A percentile compares a stretch with the other conserved stretches of the same genome.
Conservation (phyloP, 2,797 vertebrate species). For the Aeoliscus strigatus region DNA sequence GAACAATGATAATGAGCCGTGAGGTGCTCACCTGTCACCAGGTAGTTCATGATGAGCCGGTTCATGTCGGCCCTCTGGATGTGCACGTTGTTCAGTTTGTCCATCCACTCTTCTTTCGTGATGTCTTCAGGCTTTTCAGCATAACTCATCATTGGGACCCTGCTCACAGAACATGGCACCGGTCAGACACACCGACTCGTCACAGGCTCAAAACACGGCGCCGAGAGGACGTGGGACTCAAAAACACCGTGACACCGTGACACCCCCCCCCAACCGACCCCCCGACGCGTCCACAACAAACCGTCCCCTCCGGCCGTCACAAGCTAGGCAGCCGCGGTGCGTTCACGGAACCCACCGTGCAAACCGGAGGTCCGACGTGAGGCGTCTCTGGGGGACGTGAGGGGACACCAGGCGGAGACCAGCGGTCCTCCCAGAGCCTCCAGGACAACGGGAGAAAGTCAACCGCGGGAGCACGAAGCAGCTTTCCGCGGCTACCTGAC, state of each 20-base stretch:
- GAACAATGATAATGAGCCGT: too few species aligned
- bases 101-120: slow-evolving; percentile 98
- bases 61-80: slow-evolving; percentile 99
- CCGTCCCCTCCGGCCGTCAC: slow-evolving; percentile 34
- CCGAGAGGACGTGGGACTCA: too few species aligned
- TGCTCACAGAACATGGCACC: slow-evolving; percentile 30
- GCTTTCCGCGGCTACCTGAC: slow-evolving; percentile 53
- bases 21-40: slow-evolving; percentile 95
- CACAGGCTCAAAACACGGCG: too few species aligned
- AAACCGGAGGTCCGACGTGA: slow-evolving; percentile 37
- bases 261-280: too few species aligned
- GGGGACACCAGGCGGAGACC: slow-evolving; percentile 1
- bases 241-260: too few species aligned
- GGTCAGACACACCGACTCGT: too few species aligned
- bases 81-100: slow-evolving; percentile 96
- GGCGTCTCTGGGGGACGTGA: slow-evolving; percentile 18
- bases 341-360: slow-evolving; percentile 47
- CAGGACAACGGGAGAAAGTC: slow-evolving; percentile 2
- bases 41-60: slow-evolving; percentile 97
- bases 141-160: slow-evolving; percentile 89
- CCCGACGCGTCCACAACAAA: slow-evolving; percentile 63
- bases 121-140: slow-evolving; percentile 93
- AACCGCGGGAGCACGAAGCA: slow-evolving; percentile 10
- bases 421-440: neutral
- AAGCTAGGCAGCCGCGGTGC: slow-evolving; percentile 47